phyloP scores from a whole-genome alignment of 2,888 invertebrate genomes.

The Dioctria linearis region DNA sequence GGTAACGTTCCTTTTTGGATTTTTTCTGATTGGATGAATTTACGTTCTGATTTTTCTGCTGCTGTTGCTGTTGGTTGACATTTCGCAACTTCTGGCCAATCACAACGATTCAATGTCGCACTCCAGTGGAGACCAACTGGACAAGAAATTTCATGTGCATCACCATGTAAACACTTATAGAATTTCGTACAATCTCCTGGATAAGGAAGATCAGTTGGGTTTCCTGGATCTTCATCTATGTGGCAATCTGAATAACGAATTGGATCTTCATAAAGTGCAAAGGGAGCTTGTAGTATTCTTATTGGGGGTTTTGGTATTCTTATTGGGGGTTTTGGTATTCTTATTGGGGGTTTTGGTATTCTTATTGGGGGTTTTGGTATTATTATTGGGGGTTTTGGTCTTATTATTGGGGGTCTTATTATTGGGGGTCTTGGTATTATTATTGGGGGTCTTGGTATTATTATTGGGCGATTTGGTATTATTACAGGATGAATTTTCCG shows the following conservation, averaged over 20 bases:
- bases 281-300: too few species aligned
- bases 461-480: too few species aligned
- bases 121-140: slow-evolving; percentile 56
- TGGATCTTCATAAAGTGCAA: slow-evolving; percentile 1
- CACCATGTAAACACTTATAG: slow-evolving; percentile 61
- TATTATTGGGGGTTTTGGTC: too few species aligned
- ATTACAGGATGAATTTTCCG: too few species aligned
- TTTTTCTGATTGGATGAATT: neutral
- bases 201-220: slow-evolving; percentile 58
- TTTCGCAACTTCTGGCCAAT: slow-evolving; percentile 45
- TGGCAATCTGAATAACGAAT: slow-evolving; percentile 16
- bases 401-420: too few species aligned
- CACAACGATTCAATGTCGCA: slow-evolving; percentile 53
- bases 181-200: slow-evolving; percentile 63
- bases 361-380: too few species aligned
- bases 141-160: slow-evolving; percentile 61
- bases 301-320: too few species aligned
- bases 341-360: too few species aligned
- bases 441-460: too few species aligned
- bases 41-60: too few species aligned
- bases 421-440: too few species aligned
- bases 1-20: slow-evolving; percentile 15
- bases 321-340: too few species aligned
- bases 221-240: slow-evolving; percentile 51
- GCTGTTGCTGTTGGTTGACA: slow-evolving; percentile 10